Conservation (phyloP, 2,797 vertebrate species). For the Salarias fasciatus region DNA sequence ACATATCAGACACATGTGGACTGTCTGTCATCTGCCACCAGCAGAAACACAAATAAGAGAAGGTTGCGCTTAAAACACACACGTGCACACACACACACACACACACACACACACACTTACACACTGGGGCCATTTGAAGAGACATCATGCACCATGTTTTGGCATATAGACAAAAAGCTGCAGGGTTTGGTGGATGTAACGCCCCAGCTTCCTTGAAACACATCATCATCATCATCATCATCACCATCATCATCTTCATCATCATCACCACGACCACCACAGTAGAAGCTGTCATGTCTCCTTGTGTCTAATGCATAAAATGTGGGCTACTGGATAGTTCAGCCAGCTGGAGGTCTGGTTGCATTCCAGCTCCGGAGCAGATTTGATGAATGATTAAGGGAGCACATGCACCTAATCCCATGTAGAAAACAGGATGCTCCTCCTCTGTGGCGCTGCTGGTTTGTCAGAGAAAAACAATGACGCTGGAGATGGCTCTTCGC, state of each 20-base stretch:
- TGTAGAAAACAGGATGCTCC: conserved; percentile 62
- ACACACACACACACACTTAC: no score
- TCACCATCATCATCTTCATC: not conserved
- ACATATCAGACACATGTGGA: conserved; percentile 8
- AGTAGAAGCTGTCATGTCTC: conserved; percentile 2
- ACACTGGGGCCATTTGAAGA: not conserved
- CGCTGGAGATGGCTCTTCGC: conserved; percentile 68
- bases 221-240: not conserved
- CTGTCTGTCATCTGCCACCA: conserved; percentile 29
- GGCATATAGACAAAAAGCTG: conserved; percentile 1
- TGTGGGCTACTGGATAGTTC: conserved; percentile 1
- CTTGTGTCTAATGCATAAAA: conserved; percentile 2
- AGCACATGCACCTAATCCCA: conserved; percentile 71
- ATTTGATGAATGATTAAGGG: conserved; percentile 71
- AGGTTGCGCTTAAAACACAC: not conserved
- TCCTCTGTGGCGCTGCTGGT: conserved; percentile 54
- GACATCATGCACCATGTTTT: conserved; percentile 3
- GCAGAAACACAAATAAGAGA: not conserved
- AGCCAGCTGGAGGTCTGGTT: conserved; percentile 34
- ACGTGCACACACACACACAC: no score
- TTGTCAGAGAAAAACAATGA: conserved; percentile 70
- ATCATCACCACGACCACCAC: conserved; percentile 4
- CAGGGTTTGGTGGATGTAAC: conserved; percentile 13
- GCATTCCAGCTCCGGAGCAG: conserved; percentile 51
- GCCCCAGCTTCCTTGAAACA: conserved; percentile 12